Percentiles rank a stretch among this genome's conserved stretches.
Conservation (phyloP, 2,888 invertebrate genomes). For the Lymantria dispar region DNA sequence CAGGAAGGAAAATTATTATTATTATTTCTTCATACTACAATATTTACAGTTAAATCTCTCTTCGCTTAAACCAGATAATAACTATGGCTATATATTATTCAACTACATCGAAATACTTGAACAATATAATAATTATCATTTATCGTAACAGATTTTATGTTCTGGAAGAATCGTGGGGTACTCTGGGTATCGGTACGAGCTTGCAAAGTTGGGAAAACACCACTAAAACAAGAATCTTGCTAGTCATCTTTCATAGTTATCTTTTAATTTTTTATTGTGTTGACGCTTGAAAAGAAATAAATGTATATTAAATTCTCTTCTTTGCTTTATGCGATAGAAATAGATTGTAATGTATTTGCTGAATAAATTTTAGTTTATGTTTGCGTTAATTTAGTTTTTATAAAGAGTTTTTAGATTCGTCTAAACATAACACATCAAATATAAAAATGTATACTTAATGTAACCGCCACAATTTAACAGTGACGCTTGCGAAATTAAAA, state of each 20-base stretch:
- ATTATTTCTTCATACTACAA: no score
- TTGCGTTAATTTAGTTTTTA: no score
- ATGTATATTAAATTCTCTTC: neutral
- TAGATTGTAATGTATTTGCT: neutral
- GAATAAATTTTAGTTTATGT: no score
- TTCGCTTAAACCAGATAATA: constrained; percentile 36
- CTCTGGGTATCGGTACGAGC: constrained; percentile 17
- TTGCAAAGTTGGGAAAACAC: constrained; percentile 41
- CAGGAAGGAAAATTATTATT: no score
- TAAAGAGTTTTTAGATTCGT: no score
- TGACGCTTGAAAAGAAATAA: constrained; percentile 4
- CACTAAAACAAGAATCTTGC: constrained; percentile 24
- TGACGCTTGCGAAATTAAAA: no score
- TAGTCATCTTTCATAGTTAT: constrained; percentile 21
- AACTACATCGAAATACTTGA: constrained; percentile 76
- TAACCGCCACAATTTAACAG: no score
- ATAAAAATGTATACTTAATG: no score
- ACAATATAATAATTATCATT: constrained; percentile 82
- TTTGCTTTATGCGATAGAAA: neutral
- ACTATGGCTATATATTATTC: constrained; percentile 67
- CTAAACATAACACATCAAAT: no score
- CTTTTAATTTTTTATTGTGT: constrained; percentile 22
- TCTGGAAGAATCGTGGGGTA: constrained; percentile 59
- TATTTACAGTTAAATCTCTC: neutral
- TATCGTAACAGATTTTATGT: constrained; percentile 74